A percentile compares a stretch with the other conserved stretches of the same genome.
phyloP scores from a whole-genome alignment of 2,113 vertebrate genomes.

The Bombycilla garrulus region DNA sequence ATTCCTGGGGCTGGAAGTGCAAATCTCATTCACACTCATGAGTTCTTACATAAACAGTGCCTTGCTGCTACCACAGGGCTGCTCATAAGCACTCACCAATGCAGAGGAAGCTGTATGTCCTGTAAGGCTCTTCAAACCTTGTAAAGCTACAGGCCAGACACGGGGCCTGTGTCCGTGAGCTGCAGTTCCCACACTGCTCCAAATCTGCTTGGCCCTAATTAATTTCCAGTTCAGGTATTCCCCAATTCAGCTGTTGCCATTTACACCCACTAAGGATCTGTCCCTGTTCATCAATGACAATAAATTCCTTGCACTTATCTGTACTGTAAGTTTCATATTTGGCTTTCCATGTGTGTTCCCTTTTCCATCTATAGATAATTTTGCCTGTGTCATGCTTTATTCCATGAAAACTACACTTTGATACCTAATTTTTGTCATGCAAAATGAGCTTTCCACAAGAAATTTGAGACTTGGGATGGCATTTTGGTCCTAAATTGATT shows the following conservation, averaged over 20 bases:
- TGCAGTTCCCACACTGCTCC: neutral
- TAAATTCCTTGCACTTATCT: neutral
- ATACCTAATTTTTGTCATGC: neutral
- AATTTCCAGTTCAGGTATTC: neutral
- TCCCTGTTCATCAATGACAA: neutral
- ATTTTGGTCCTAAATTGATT: neutral
- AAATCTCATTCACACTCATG: slow-evolving; percentile 12
- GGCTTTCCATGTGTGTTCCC: neutral
- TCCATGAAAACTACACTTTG: neutral
- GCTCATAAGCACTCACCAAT: neutral
- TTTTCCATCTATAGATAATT: neutral
- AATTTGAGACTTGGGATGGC: neutral
- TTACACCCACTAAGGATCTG: neutral
- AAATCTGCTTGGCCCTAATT: neutral
- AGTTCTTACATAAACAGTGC: neutral
- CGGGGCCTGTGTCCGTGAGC: rapidly evolving
- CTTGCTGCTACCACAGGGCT: neutral
- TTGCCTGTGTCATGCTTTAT: neutral
- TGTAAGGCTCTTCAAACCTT: neutral
- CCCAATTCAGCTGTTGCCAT: neutral
- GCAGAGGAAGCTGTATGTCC: neutral
- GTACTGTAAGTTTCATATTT: neutral
- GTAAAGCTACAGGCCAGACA: neutral
- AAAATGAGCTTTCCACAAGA: neutral
- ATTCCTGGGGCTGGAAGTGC: slow-evolving; percentile 6